phyloP scores from a whole-genome alignment of 2,113 vertebrate species.

The Etia nguti region DNA sequence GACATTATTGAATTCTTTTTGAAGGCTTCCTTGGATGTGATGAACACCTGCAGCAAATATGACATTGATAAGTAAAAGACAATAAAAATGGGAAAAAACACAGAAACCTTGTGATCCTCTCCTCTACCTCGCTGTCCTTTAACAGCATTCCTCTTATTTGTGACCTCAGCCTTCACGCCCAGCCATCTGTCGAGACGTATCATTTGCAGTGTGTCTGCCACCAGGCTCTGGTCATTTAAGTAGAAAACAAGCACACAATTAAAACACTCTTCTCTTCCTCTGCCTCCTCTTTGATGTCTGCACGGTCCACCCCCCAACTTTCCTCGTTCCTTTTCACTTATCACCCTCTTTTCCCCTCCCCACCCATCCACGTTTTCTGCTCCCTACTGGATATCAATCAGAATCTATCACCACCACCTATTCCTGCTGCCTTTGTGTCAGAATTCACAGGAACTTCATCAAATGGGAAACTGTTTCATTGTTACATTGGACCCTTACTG shows the following conservation, averaged over 20 bases:
- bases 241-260: background rate
- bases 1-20: background rate
- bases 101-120: background rate
- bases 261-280: background rate
- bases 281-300: background rate
- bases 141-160: background rate
- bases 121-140: background rate
- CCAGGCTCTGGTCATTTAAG: background rate
- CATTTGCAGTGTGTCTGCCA: background rate
- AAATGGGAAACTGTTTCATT: constrained; percentile 69
- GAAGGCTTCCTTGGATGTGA: background rate
- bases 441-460: constrained; percentile 72
- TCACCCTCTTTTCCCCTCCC: background rate
- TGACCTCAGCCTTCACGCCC: background rate
- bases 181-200: background rate
- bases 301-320: background rate
- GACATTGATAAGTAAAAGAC: background rate
- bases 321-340: background rate
- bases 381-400: constrained; percentile 76
- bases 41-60: background rate
- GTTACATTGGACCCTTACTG: constrained; percentile 61
- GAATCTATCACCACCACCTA: constrained; percentile 70
- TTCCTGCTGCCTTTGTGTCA: constrained; percentile 69
- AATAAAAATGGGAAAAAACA: background rate
- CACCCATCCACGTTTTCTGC: background rate